Base-by-base conservation (phyloP, 1,140 invertebrate genomes). In the Ceratoteleas bidentatus region DNA sequence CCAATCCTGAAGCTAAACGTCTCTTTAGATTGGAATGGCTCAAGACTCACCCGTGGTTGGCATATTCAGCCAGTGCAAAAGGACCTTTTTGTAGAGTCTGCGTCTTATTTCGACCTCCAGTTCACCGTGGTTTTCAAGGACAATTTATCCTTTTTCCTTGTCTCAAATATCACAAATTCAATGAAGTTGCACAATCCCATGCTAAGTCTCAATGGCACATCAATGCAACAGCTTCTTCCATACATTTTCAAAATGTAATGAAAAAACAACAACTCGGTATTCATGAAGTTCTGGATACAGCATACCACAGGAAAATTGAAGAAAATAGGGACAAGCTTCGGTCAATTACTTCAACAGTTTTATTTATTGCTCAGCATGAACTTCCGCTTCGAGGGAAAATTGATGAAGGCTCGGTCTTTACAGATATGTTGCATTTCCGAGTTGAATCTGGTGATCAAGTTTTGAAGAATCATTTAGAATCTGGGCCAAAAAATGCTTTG, bases 351-450 rank as follows among this genome's bases (percentile, higher is more conserved):
- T 24, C 24, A 24, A 24, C 24, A 24, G 24, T 24, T 24, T 24
- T 24, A 24, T 24, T 24, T 24, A 24, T 24, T 24, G 24, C 24
- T 24, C 24, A 24, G 24, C 24, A 24, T 24, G 24, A 24, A 24
- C 24, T 24, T 24, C 73, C 83, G 32, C 50, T 87, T 77, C 74
- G 76, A 58, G 81, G 78, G 32, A 80, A 83, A 60, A 76, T 83
- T 64, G 47, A 24, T 24, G 24, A 24, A 24, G 24, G 24, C 24
- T 24, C 24, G 24, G 24, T 24, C 24, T 24, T 24, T 24, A 24
- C 24, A 24, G 24, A 24, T 24, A 24, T 87, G 45, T 64, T 80
- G 34, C 68, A 80, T 64, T 83, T 81, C 24, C 13, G 52, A 62
- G 56, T 77, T 60, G 50, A 84, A 40, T 13, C 66, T 56, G 81